Evolutionary conservation across 2,888 invertebrate genomes (phyloP).

Genomic region (Rotaria macrura): DNA sequence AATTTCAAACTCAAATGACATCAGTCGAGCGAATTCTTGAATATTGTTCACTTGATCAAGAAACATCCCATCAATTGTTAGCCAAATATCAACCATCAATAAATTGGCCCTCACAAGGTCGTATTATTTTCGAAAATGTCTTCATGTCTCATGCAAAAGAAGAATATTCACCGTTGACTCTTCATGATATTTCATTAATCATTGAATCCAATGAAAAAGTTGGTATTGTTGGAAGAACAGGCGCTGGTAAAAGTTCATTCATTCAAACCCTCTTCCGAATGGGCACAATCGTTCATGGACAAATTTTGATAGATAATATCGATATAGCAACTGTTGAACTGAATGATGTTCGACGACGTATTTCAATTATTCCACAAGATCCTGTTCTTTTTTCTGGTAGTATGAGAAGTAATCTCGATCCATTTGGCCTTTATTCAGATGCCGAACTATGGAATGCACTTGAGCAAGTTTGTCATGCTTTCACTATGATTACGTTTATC

Average conservation of each 20-base stretch:
- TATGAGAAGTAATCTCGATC: slow-evolving; percentile 48
- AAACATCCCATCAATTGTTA: too few species aligned
- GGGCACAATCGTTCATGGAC: slow-evolving; percentile 6
- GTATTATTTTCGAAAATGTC: too few species aligned
- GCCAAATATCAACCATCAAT: too few species aligned
- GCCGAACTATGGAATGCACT: slow-evolving; percentile 45
- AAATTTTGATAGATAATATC: slow-evolving; percentile 31
- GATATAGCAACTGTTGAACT: slow-evolving; percentile 27
- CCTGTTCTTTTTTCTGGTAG: slow-evolving; percentile 48
- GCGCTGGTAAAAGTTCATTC: slow-evolving; percentile 27
- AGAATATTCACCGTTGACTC: too few species aligned
- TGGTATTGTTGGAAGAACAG: slow-evolving; percentile 30
- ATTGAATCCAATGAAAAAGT: slow-evolving; percentile 59
- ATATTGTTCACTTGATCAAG: too few species aligned
- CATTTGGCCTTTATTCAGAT: slow-evolving; percentile 44
- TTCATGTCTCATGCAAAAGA: too few species aligned
- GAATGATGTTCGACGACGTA: slow-evolving; percentile 29
- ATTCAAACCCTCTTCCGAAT: slow-evolving; percentile 31
- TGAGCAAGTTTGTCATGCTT: slow-evolving; percentile 39
- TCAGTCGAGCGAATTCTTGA: too few species aligned
- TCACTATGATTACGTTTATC: too few species aligned
- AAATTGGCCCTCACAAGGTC: too few species aligned
- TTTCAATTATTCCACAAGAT: slow-evolving; percentile 42
- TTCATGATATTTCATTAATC: too few species aligned
- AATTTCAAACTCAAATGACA: too few species aligned